Evolutionary conservation across 2,113 vertebrate genomes (phyloP).

Genomic region (Riparia riparia): DNA sequence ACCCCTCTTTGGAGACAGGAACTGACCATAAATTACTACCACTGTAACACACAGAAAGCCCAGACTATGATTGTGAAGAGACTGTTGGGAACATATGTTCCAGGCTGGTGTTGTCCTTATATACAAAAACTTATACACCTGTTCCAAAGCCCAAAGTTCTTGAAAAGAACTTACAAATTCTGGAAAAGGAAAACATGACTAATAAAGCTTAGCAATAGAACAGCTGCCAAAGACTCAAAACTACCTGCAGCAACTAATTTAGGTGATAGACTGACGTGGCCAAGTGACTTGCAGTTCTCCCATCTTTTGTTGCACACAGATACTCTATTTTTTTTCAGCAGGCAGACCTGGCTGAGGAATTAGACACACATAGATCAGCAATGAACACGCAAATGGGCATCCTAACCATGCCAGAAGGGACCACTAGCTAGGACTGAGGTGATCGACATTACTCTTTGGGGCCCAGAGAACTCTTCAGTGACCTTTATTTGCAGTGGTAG

Average conservation of each 20-base stretch:
- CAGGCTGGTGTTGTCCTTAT: neutral
- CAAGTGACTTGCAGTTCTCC: neutral
- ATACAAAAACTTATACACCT: neutral
- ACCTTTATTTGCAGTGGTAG: neutral
- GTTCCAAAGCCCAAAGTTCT: neutral
- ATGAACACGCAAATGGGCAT: neutral
- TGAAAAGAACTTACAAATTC: neutral
- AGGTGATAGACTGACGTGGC: neutral
- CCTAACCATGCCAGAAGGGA: neutral
- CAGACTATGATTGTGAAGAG: neutral
- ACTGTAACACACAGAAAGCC: neutral
- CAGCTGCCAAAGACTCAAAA: neutral
- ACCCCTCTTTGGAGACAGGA: neutral
- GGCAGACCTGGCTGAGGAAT: neutral
- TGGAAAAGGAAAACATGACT: neutral
- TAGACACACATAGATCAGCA: neutral
- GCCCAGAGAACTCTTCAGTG: neutral
- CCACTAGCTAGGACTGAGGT: neutral
- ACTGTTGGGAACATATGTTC: rapidly evolving
- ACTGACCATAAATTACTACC: neutral
- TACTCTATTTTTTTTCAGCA: neutral
- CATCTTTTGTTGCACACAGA: neutral
- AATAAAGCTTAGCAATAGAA: neutral
- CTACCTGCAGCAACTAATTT: neutral
- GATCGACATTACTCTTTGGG: neutral